These are phyloP conservation scores for Piaya cayana DNA, from an alignment of 2,113 vertebrate genomes.

Conservation along the genomic window DNA sequence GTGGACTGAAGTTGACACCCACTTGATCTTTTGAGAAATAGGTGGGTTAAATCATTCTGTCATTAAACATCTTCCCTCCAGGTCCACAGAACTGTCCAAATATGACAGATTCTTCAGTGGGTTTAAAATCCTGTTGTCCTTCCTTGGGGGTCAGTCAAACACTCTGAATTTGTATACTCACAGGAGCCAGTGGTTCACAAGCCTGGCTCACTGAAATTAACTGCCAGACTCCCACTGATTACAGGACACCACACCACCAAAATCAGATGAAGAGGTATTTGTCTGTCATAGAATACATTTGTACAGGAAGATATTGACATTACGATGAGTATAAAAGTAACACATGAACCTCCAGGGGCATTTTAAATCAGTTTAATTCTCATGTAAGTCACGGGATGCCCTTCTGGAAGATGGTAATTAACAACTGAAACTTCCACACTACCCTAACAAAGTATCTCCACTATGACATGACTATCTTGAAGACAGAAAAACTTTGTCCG, in stretches of 20 bases:
- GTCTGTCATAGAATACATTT: accelerated
- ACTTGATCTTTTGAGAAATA: slow-evolving; percentile 52
- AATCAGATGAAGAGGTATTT: background rate
- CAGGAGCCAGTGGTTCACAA: accelerated
- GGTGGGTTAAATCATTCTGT: slow-evolving; percentile 16
- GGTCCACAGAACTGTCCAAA: slow-evolving; percentile 31
- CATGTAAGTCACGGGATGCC: background rate
- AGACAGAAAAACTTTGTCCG: background rate
- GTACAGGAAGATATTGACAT: background rate
- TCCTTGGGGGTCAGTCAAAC: background rate
- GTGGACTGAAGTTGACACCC: background rate
- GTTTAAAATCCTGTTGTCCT: background rate
- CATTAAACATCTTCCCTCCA: slow-evolving; percentile 36
- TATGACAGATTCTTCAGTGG: background rate
- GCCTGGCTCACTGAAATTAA: background rate
- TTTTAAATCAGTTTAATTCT: background rate
- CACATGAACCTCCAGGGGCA: background rate
- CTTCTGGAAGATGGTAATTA: background rate
- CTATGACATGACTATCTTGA: background rate
- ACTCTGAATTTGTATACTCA: background rate
- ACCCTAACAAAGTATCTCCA: background rate
- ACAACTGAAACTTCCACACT: background rate
- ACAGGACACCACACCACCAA: background rate
- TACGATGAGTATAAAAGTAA: background rate
- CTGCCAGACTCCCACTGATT: accelerated